These are phyloP conservation scores for Zelleria hepariella DNA, from an alignment of 2,888 invertebrate species.

Conservation along the genomic window DNA sequence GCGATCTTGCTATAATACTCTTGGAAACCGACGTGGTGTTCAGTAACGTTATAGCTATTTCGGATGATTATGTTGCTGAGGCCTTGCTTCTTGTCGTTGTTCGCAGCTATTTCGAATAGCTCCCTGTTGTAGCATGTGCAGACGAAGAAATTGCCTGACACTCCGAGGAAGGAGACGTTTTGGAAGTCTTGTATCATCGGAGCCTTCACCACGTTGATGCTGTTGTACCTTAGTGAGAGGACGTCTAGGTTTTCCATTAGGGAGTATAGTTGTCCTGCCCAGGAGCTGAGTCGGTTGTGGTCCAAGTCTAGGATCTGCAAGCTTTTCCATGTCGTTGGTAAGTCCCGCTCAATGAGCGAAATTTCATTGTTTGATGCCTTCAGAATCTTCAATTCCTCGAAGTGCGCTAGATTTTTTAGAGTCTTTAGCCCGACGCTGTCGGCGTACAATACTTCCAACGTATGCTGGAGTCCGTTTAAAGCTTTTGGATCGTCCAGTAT, in stretches of 20 bases:
- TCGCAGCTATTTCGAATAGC: slow-evolving; percentile 49
- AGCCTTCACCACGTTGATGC: slow-evolving; percentile 66
- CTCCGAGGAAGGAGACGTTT: slow-evolving; percentile 50
- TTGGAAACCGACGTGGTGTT: slow-evolving; percentile 29
- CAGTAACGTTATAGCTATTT: background rate
- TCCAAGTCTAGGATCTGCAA: slow-evolving; percentile 64
- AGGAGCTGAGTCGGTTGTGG: slow-evolving; percentile 67
- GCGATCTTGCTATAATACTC: slow-evolving; percentile 28
- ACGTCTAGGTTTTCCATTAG: slow-evolving; percentile 45
- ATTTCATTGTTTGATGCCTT: slow-evolving; percentile 68
- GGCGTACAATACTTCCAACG: slow-evolving; percentile 56
- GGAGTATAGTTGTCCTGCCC: slow-evolving; percentile 58
- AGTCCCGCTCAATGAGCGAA: slow-evolving; percentile 27
- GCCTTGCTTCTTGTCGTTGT: slow-evolving; percentile 11
- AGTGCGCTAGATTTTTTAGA: slow-evolving; percentile 40
- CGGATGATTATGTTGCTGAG: background rate
- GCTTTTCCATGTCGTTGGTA: slow-evolving; percentile 36
- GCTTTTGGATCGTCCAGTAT: slow-evolving; percentile 34
- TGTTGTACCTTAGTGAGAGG: slow-evolving; percentile 64
- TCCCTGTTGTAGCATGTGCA: slow-evolving; percentile 72
- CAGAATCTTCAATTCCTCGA: slow-evolving; percentile 54
- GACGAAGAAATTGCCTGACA: slow-evolving; percentile 71
- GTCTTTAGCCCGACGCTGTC: slow-evolving; percentile 45
- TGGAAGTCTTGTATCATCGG: slow-evolving; percentile 71
- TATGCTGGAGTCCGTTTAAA: slow-evolving; percentile 50